Base-by-base conservation (phyloP, 2,113 vertebrate genomes). In the Condylura cristata region DNA sequence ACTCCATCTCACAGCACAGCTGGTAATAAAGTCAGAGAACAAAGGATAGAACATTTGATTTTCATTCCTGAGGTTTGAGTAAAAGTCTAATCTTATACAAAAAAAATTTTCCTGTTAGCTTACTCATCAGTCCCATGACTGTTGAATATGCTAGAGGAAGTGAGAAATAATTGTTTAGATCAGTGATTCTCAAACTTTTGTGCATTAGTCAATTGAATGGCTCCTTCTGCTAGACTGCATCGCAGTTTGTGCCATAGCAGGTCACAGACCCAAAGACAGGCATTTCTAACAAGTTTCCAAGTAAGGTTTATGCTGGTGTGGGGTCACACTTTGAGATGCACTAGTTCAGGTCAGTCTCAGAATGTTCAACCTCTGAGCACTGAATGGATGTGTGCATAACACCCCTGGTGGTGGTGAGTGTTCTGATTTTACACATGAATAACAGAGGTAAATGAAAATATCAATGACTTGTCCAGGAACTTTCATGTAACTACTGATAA, bases 81-180 rank as follows among this genome's bases (percentile, higher is more conserved):
- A 37, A 56, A 22, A 72, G 22, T 28, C 28, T 63, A 17, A 41
- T 68, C 60, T 89, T 72, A 9, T 16, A 4, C 12, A 82, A 71
- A 71, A 58, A 82, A 71, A 71, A 58, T 39, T 66, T 90, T 84
- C 34, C 46, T 79, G 66, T 68, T 16, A 63, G 81, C 39, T 30
- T 34, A 56, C 20, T 56, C 18, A 53, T 20, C 53, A 80, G n/a
- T 80, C 93, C 48, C 51, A 75, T 17, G 17, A 39, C 17, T 61
- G 16, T 48, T 2, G 4, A 60, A 63, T 88, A 32, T n/a, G 22
- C 46, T 46, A 48, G 7, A 56, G n/a, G 61, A 70, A 48, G 32
- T 32, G 3, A 82, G 44, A 87, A 51, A 46, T 6, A 78, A 90
- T 8, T n/a, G 12, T 60, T 85, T 66, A 89, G 51, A 46, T 85